Evolutionary conservation across 53 echinoderm and acorn worm genomes (phyloP).

Genomic region (Crossaster papposus): DNA sequence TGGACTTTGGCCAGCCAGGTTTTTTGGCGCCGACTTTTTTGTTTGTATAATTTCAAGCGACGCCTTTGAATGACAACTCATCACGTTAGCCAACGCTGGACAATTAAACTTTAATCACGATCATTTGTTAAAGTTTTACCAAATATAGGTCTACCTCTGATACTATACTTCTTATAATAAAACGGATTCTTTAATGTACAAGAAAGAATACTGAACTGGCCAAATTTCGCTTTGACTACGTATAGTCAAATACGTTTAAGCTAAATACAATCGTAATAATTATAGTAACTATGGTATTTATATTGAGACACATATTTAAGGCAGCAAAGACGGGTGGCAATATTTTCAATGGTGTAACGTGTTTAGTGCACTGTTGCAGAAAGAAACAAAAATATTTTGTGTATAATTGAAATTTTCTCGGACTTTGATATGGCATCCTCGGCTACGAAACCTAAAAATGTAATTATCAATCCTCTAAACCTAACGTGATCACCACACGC

Average conservation of each 20-base stretch:
- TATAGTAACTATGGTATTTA: too few relatives aligned
- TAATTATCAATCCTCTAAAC: conserved; percentile 3
- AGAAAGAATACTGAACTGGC: too few relatives aligned
- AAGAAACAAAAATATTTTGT: not conserved
- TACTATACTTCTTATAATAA: not conserved
- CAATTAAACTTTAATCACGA: not conserved
- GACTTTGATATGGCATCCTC: conserved; percentile 19
- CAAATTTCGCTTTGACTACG: too few relatives aligned
- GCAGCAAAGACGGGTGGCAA: not conserved
- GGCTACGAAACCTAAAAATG: not conserved
- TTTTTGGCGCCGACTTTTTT: conserved; percentile 2
- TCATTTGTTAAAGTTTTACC: not conserved
- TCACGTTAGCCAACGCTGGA: not conserved
- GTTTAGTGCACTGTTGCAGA: not conserved
- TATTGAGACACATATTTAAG: not conserved
- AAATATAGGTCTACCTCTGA: not conserved
- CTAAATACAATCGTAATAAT: too few relatives aligned
- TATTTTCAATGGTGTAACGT: not conserved
- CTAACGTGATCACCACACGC: conserved; percentile 22
- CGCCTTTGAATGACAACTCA: not conserved
- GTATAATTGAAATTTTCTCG: not conserved
- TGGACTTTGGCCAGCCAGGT: not conserved
- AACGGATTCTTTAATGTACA: not conserved
- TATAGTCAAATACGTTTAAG: too few relatives aligned
- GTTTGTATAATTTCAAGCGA: not conserved